phyloP scores from a whole-genome alignment of 2,113 vertebrate genomes.

The Corydoras maculifer region DNA sequence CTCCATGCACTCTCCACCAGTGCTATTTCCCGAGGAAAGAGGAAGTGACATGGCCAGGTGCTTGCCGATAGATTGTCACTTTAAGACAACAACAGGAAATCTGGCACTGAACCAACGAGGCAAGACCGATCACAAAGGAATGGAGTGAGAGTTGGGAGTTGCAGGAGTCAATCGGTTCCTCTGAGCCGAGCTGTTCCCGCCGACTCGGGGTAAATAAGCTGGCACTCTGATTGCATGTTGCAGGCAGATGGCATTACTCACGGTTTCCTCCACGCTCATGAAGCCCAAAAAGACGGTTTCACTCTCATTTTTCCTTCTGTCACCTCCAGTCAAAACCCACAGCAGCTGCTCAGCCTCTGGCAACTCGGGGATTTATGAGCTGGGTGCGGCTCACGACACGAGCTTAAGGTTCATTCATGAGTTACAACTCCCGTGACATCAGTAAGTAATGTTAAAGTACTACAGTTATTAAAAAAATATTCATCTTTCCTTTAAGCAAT shows the following conservation, averaged over 20 bases:
- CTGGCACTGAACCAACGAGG: background rate
- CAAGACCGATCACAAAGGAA: background rate
- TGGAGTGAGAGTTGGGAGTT: background rate
- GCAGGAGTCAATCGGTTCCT: background rate
- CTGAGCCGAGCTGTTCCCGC: background rate
- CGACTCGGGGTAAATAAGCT: constrained; percentile 4
- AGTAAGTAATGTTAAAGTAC: background rate
- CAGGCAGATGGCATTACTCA: constrained; percentile 13
- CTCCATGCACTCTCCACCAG: background rate
- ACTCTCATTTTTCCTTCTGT: constrained; percentile 6
- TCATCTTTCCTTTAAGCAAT: too few relatives aligned
- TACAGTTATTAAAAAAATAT: too few relatives aligned
- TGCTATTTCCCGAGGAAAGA: constrained; percentile 26
- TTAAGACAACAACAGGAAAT: constrained; percentile 67
- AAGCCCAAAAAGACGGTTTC: background rate
- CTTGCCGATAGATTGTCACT: constrained; percentile 51
- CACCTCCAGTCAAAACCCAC: constrained; percentile 22
- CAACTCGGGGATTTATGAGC: constrained; percentile 2
- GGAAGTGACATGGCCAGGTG: constrained; percentile 70
- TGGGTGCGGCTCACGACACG: constrained; percentile 3
- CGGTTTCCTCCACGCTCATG: background rate
- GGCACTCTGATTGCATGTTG: background rate
- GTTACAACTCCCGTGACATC: background rate
- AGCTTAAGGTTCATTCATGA: background rate
- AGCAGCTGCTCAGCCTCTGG: background rate